phyloP scores from a whole-genome alignment of 2,888 invertebrate genomes.

The Aphodius granarius region DNA sequence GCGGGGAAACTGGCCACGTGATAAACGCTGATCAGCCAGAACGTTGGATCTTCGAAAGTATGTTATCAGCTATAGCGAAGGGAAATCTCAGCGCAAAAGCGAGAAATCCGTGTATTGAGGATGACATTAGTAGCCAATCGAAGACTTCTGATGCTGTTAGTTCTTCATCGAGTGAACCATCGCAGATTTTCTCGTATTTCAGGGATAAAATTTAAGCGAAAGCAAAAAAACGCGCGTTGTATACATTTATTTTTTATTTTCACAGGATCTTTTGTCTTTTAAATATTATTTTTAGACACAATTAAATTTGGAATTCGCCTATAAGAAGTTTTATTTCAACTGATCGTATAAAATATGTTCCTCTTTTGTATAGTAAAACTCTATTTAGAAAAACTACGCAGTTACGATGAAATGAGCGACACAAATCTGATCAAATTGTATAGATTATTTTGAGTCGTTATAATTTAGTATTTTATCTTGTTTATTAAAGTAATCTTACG shows the following conservation, averaged over 20 bases:
- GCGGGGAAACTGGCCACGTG: constrained; percentile 45
- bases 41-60: constrained; percentile 45
- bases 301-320: too few species aligned
- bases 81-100: constrained; percentile 38
- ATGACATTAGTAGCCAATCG: constrained; percentile 1
- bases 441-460: neutral
- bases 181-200: neutral
- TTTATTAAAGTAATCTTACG: too few species aligned
- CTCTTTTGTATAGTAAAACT: neutral
- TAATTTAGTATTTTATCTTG: neutral
- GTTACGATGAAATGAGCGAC: neutral
- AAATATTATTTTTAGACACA: too few species aligned
- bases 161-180: neutral
- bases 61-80: constrained; percentile 41
- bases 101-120: constrained; percentile 35
- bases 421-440: neutral
- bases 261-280: neutral
- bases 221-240: neutral
- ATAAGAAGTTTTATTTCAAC: too few species aligned
- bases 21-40: constrained; percentile 49
- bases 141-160: neutral
- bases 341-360: too few species aligned
- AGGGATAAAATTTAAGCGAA: neutral
- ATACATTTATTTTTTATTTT: neutral
- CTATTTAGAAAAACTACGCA: neutral